These are phyloP conservation scores for Drosophila serrata DNA, from an alignment of 1,140 invertebrate species.

Conservation along the genomic window DNA sequence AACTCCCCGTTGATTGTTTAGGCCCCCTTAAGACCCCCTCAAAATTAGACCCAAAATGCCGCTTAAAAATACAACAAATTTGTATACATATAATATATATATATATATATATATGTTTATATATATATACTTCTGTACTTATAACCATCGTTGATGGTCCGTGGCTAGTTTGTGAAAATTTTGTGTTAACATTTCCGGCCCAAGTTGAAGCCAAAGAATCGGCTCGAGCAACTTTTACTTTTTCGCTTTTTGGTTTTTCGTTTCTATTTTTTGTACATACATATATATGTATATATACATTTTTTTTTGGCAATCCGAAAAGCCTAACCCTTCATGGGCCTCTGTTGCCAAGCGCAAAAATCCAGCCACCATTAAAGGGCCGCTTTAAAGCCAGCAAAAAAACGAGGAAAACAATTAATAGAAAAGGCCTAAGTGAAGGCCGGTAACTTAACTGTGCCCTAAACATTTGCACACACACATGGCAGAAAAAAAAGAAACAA, in stretches of 20 bases:
- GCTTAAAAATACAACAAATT: neutral
- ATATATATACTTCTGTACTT: neutral
- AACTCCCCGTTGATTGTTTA: conserved; percentile 41
- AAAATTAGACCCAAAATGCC: neutral
- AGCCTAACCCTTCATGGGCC: conserved; percentile 25
- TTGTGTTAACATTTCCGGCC: conserved; percentile 76
- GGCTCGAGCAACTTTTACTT: conserved; percentile 69
- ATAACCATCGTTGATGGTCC: conserved; percentile 32
- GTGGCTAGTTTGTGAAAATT: conserved; percentile 69
- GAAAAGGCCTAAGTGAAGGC: conserved; percentile 50
- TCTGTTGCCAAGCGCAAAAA: conserved; percentile 53
- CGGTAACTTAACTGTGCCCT: conserved; percentile 28
- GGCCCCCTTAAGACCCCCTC: neutral
- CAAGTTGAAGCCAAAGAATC: conserved; percentile 58
- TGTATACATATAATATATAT: no score
- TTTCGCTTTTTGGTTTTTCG: conserved; percentile 32
- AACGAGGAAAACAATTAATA: conserved; percentile 39
- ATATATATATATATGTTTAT: neutral
- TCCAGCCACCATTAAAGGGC: conserved; percentile 47
- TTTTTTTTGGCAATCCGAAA: conserved; percentile 23
- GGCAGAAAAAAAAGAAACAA: conserved; percentile 18
- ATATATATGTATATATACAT: neutral
- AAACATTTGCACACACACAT: conserved; percentile 38
- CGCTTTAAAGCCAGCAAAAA: conserved; percentile 23
- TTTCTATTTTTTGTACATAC: conserved; percentile 10